phyloP scores from a whole-genome alignment of 2,113 vertebrate species.

The Periophthalmodon schlosseri region DNA sequence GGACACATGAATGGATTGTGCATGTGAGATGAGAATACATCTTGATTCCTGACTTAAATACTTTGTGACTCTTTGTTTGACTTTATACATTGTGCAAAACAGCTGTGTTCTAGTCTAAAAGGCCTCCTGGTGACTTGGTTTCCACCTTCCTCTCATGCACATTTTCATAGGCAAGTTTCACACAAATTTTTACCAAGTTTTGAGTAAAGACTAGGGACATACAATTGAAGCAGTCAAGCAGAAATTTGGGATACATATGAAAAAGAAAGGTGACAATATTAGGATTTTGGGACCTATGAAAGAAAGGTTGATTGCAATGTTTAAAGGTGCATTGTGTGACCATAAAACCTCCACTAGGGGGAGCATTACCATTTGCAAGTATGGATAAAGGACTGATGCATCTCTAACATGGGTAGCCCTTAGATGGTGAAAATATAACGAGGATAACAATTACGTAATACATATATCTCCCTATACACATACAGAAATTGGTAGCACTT shows the following conservation, averaged over 20 bases:
- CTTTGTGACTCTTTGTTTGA: slow-evolving; percentile 43
- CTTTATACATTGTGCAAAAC: slow-evolving; percentile 72
- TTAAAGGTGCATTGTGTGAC: slow-evolving; percentile 7
- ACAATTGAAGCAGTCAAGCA: neutral
- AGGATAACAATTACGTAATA: neutral
- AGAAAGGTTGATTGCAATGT: neutral
- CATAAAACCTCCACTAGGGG: neutral
- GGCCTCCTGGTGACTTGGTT: slow-evolving; percentile 68
- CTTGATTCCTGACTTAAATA: slow-evolving; percentile 50
- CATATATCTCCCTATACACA: too few relatives aligned
- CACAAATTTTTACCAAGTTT: neutral
- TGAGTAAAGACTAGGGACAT: neutral
- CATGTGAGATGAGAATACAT: slow-evolving; percentile 43
- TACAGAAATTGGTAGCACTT: too few relatives aligned
- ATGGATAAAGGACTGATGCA: neutral
- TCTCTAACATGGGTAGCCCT: neutral
- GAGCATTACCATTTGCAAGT: neutral
- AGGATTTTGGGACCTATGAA: neutral
- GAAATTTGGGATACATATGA: neutral
- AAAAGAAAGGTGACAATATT: neutral
- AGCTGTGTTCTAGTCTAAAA: slow-evolving; percentile 67
- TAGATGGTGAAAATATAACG: neutral
- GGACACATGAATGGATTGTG: slow-evolving; percentile 41
- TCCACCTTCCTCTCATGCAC: slow-evolving; percentile 12
- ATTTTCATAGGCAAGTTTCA: neutral